A percentile compares a stretch with the other conserved stretches of the same genome.
These are phyloP conservation scores for Glareola pratincola DNA, from an alignment of 2,113 vertebrate genomes.

Conservation along the genomic window DNA sequence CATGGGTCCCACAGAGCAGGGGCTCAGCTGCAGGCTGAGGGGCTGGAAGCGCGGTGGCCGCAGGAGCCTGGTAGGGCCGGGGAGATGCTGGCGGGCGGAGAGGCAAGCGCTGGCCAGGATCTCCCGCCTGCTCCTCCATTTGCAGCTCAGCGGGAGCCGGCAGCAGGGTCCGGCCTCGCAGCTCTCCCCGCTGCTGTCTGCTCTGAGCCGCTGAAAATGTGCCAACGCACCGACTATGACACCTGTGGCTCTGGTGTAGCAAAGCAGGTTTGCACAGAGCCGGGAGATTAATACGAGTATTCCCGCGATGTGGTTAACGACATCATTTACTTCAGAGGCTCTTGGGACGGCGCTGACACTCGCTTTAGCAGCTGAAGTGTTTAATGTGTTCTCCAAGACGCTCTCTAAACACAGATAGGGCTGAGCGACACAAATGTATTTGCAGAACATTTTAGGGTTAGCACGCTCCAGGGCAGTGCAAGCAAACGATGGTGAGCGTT, in stretches of 20 bases:
- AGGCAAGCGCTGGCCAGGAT: not conserved
- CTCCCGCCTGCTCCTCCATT: not conserved
- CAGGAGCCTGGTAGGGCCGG: not conserved
- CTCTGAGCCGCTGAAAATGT: not conserved
- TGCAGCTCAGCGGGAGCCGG: not conserved
- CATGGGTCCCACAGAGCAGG: not conserved
- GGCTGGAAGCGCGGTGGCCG: fast-evolving
- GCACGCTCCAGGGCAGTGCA: not conserved
- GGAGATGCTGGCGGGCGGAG: not conserved
- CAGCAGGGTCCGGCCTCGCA: not conserved
- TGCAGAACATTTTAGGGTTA: constrained; percentile 51
- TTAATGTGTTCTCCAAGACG: constrained; percentile 50
- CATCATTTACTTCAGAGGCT: constrained; percentile 43
- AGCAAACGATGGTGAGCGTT: fast-evolving
- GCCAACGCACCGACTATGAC: not conserved
- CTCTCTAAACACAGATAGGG: constrained; percentile 49
- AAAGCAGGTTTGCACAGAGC: constrained; percentile 6
- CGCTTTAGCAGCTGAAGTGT: constrained; percentile 45
- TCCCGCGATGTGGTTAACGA: constrained; percentile 31
- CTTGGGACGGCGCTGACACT: constrained; percentile 33
- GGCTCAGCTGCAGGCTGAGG: not conserved
- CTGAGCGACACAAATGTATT: constrained; percentile 28
- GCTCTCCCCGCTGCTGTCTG: not conserved
- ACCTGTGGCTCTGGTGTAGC: not conserved
- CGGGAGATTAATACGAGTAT: not conserved